phyloP scores from a whole-genome alignment of 2,888 invertebrate genomes.

The Esperia sulphurella region DNA sequence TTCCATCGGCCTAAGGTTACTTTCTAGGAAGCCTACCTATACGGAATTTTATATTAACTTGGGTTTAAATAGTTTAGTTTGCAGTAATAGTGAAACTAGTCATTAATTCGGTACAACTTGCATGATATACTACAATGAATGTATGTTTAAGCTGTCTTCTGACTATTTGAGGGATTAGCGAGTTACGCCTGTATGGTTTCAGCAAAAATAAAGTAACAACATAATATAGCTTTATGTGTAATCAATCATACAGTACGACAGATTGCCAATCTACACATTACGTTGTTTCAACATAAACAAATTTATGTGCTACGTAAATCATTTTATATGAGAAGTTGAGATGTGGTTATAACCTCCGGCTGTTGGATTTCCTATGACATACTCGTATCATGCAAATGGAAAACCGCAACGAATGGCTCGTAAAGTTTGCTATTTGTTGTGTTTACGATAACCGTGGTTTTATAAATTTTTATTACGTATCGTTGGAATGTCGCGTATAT shows the following conservation, averaged over 20 bases:
- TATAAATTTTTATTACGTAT: conserved; percentile 63
- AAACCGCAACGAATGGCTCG: conserved; percentile 67
- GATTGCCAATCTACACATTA: conserved; percentile 23
- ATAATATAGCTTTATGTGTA: no score
- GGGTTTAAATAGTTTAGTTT: no score
- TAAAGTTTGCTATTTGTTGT: conserved; percentile 72
- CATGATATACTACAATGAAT: no score
- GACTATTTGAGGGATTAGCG: no score
- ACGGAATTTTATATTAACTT: no score
- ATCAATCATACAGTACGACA: conserved; percentile 1
- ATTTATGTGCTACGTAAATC: conserved; percentile 23
- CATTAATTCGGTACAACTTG: no score
- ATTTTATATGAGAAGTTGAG: conserved; percentile 38
- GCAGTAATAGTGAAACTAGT: no score
- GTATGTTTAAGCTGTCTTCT: no score
- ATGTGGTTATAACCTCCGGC: conserved; percentile 33
- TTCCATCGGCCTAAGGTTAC: no score
- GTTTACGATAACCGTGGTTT: conserved; percentile 74
- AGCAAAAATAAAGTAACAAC: no score
- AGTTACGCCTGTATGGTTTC: no score
- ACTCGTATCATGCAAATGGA: conserved; percentile 68
- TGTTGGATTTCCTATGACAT: conserved; percentile 41
- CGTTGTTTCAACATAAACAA: conserved; percentile 24
- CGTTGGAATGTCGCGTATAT: conserved; percentile 36
- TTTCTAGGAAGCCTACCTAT: no score